Base-by-base conservation (phyloP, 2,888 invertebrate genomes). In the Parapristionchus giblindavisi region DNA sequence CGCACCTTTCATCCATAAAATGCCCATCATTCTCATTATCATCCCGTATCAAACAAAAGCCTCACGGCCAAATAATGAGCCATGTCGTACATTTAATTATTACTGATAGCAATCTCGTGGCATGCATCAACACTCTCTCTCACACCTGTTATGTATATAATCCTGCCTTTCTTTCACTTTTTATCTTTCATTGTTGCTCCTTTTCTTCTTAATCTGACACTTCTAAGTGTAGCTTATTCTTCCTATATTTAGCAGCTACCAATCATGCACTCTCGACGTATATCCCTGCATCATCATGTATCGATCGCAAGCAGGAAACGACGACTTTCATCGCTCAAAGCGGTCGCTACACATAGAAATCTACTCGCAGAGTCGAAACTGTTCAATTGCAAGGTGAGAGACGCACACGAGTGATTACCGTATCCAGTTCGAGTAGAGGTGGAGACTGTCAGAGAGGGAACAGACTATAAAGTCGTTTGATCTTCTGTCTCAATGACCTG, bases 361-460 rank as follows among this genome's bases (percentile, higher is more conserved):
- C 48, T 48, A 17, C 38, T 71, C 24, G 36, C 17, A 8, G 56
- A 71, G 54, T 36, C 70, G 29, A 29, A 56, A 6, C 56, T 71
- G 3, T 71, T 71, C 70, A 54, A 71, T 40, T 71, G 70, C 70
- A 71, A 71, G 70, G 70, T 71, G 43, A 43, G 61, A 1, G 11
- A 0, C 14, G 0, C 34, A 21, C 34, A 36, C 2, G 24, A 24
- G 6, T 27, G 29, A 56, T 56, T 32, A 0, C 32, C 21, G 27
- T 14, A 17, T 32, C 32, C 17, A 51, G 21, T 24, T 51, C 21
- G 51, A 51, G 21, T 3, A 3, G 21, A 3, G 51, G 24, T 5
- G 17, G 51, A 51, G 51, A n/a, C 51, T 11, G 3, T 4, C 29
- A 24, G 2, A 4, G 27, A 14, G 29, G 27, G 11, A 11, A 21